phyloP scores from a whole-genome alignment of 2,113 vertebrate species.

The Macquaria ambigua region DNA sequence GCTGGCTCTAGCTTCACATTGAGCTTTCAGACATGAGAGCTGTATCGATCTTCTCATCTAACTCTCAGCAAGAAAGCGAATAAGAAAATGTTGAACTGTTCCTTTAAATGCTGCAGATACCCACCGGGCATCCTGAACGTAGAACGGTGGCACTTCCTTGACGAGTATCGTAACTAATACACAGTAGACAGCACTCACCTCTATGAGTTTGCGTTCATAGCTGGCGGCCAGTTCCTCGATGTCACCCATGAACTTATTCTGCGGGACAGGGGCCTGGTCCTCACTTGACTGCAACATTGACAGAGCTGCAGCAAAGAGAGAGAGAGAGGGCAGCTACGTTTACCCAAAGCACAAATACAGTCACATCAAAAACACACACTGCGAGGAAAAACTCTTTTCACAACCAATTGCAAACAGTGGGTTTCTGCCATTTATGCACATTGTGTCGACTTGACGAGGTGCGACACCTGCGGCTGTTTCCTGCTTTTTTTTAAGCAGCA shows the following conservation, averaged over 20 bases:
- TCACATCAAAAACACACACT: neutral
- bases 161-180: neutral
- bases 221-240: conserved; percentile 93
- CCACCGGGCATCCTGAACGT: too few relatives aligned
- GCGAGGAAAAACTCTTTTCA: neutral
- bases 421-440: conserved; percentile 25
- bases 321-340: neutral
- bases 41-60: neutral
- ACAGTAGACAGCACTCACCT: conserved; percentile 86
- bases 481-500: conserved; percentile 5
- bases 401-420: conserved; percentile 12
- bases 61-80: neutral
- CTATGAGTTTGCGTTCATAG: conserved; percentile 97
- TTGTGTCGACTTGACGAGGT: neutral
- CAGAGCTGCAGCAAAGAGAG: conserved; percentile 70
- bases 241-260: conserved; percentile 90
- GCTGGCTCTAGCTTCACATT: neutral
- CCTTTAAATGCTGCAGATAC: neutral
- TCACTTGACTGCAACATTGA: conserved; percentile 84
- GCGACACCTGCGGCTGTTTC: conserved; percentile 36
- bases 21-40: neutral
- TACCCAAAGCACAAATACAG: conserved; percentile 9
- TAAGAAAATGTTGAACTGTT: neutral
- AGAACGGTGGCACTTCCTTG: neutral
- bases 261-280: conserved; percentile 84